Evolutionary conservation across 1,140 invertebrate genomes (phyloP).

Genomic region (Eriocheir sinensis): DNA sequence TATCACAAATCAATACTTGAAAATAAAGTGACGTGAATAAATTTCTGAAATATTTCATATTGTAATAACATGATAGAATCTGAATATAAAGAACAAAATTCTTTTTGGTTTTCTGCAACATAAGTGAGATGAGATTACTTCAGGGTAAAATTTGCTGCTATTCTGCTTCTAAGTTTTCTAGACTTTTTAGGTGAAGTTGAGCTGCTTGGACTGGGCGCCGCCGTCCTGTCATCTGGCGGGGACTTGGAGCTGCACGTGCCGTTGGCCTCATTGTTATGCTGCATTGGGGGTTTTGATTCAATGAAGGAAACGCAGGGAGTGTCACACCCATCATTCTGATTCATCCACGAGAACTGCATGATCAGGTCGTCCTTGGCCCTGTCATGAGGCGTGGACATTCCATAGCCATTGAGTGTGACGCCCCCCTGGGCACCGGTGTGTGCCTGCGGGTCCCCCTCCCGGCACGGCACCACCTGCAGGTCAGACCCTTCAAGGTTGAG

Average conservation of each 20-base stretch:
- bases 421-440: slow-evolving; percentile 50
- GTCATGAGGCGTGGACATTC: neutral
- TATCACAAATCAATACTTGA: neutral
- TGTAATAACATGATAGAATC: too few species aligned
- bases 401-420: slow-evolving; percentile 46
- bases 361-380: slow-evolving; percentile 61
- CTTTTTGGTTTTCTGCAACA: neutral
- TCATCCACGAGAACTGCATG: slow-evolving; percentile 73
- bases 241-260: slow-evolving; percentile 43
- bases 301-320: slow-evolving; percentile 71
- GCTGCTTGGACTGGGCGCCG: neutral
- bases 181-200: slow-evolving; percentile 54
- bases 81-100: too few species aligned
- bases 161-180: slow-evolving; percentile 65
- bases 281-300: slow-evolving; percentile 60
- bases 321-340: slow-evolving; percentile 61
- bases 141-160: slow-evolving; percentile 71
- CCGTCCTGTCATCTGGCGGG: neutral
- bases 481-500: slow-evolving; percentile 53
- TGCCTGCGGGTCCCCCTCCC: slow-evolving; percentile 62
- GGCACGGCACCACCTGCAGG: slow-evolving; percentile 68
- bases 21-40: neutral
- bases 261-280: slow-evolving; percentile 37
- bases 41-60: neutral
- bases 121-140: slow-evolving; percentile 11